Base-by-base conservation (phyloP, 2,113 vertebrate species). In the Pachyramphus minor region DNA sequence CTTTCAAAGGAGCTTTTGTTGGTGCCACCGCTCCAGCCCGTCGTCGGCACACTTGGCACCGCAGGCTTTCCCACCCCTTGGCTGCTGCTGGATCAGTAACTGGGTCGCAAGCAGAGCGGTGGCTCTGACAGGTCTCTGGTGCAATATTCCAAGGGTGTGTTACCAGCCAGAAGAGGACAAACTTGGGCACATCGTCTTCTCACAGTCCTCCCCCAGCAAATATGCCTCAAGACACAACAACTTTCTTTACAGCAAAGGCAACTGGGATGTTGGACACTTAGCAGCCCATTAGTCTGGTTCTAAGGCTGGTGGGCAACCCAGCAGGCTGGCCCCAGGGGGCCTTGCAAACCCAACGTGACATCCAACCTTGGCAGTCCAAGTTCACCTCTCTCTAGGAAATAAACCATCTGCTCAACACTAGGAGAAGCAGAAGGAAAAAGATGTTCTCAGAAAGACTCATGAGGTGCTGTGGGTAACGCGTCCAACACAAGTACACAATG, bases 401-500 rank as follows among this genome's bases (percentile, higher is more conserved):
- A 78, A 92, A 68, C 84, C 60, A 77, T 84, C 90, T 87, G 64
- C 44, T 86, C 39, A 63, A 39, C 8, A 2, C 67, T 25, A 59
- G 45, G 78, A 79, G 74, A 78, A 15, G 2, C 56, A 74, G 82
- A 85, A 91, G 85, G 66, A 68, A 78, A 90, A 78, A 84, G 28
- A 96, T 73, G 76, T 77, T 77, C 93, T 95, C 87, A 90, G 59
- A 86, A 31, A 73, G 67, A 47, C 72, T 24, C 88, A 75, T 30
- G 72, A 95, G 79, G 92, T 89, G 92, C 79, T 87, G 72, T 88
- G 95, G 84, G 92, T 95, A 96, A 84, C 20, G 4, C 75, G 81
- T 90, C 91, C 83, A 52, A 93, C 91, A 91, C 1, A 11, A 96
- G 94, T 74, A 97, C 97, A 93, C 9, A 45, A 68, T 87, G 92